Evolutionary conservation across 2,797 vertebrate genomes (phyloP), one percentile per base, ranked within the genome.

Genomic region (Enteromius anoplus): DNA sequence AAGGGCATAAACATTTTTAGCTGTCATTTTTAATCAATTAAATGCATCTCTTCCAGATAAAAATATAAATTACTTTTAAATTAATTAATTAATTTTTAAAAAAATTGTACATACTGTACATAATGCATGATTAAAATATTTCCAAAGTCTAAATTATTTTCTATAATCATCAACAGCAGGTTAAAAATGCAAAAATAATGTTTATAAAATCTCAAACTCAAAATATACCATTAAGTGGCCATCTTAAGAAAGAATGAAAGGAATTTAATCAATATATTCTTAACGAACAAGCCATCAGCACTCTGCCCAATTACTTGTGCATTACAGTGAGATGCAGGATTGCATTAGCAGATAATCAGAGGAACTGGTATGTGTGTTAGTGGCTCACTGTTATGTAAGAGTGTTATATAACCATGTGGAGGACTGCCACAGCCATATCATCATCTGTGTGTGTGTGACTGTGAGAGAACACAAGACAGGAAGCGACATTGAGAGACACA

Each of bases 381-480:
- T 55, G 47, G 51, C 62, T 68, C 34, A 45, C 51, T 80, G 53
- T 80, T 80, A 45, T 69, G 53, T 60, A 80, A 80, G 17, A 32
- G 37, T 60, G 66, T 80, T 80, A 80, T 42, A 60, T 80, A 80
- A 80, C 51, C 3, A 90, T 89, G 90, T 88, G 87, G 90, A 87
- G 90, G 86, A 89, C 78, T 34, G 42, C 40, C 40, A 78, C 42
- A 29, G 53, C 15, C 51, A 58, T 76, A 51, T 75, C 45, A 65
- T 78, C 78, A 58, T 58, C 64, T 60, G 47, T 64, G 40, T 47
- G 70, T 72, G 47, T 32, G 70, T 0, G 29, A 68, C 45, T 40
- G 45, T 5, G 77, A 12, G 49, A 53, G n/a, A 42, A 80, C 23
- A 45, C 34, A 69, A 60, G 37, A 80, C 49, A 70, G 37, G 65